Evolutionary conservation across 2,797 vertebrate genomes (phyloP).

Genomic region (Aythya fuligula): DNA sequence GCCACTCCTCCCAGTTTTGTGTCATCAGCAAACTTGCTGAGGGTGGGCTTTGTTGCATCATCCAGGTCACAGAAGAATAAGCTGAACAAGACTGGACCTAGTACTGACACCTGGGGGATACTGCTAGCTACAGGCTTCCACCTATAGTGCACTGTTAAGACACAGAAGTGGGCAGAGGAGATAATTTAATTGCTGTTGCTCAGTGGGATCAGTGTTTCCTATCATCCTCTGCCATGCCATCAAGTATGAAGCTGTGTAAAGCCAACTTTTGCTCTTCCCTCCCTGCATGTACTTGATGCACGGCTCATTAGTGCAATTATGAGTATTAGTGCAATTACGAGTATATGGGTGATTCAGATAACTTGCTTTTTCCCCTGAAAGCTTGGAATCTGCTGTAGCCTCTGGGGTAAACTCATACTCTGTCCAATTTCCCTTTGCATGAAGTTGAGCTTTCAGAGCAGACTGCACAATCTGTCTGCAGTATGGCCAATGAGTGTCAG

Average conservation of each 20-base stretch:
- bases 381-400: not conserved
- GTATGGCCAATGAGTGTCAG: not conserved
- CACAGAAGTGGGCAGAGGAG: not conserved
- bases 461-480: not conserved
- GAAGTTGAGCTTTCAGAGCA: not conserved
- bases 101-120: no score
- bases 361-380: not conserved
- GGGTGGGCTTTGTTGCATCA: no score
- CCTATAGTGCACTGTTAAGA: no score
- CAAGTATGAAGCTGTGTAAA: not conserved
- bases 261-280: not conserved
- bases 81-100: no score
- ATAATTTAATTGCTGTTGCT: not conserved
- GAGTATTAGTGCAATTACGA: not conserved
- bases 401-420: not conserved
- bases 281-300: not conserved
- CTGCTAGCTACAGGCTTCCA: no score
- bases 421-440: not conserved
- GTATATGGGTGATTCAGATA: not conserved
- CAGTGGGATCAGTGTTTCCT: not conserved
- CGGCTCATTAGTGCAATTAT: not conserved
- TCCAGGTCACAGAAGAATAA: no score
- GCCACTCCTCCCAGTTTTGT: no score
- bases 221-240: not conserved
- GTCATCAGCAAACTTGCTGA: no score